A percentile compares a stretch with the other conserved stretches of the same genome.
Conservation (phyloP, 2,113 vertebrate species). For the Orthochromis indermauri region DNA sequence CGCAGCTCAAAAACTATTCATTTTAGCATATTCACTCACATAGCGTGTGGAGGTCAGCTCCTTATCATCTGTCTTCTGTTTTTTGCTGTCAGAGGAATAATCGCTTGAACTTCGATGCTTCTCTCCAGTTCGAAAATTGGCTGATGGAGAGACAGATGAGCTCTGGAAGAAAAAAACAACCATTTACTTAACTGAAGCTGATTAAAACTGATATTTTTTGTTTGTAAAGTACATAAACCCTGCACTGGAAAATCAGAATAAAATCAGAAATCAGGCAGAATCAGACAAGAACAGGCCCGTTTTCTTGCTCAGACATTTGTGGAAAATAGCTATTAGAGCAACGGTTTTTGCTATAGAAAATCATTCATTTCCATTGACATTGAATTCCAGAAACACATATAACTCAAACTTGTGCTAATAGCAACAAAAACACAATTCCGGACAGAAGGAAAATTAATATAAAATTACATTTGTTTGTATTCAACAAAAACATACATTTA, state of each 20-base stretch:
- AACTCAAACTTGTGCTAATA: neutral
- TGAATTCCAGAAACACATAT: neutral
- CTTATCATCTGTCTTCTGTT: conserved; percentile 93
- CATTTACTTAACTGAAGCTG: neutral
- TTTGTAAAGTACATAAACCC: neutral
- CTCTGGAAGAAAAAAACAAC: conserved; percentile 69
- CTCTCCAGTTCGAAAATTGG: conserved; percentile 88
- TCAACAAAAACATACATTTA: neutral
- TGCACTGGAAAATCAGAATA: neutral
- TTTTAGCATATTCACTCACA: conserved; percentile 64
- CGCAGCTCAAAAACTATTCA: neutral
- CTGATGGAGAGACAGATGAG: conserved; percentile 90
- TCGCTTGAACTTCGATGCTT: conserved; percentile 90
- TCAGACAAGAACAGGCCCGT: neutral
- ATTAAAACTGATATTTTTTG: neutral
- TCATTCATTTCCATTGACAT: neutral
- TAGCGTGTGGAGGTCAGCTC: conserved; percentile 84
- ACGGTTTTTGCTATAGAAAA: neutral
- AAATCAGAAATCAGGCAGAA: neutral
- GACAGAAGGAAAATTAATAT: neutral
- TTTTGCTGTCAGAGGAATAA: conserved; percentile 93
- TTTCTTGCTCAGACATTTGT: neutral
- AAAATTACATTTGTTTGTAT: neutral
- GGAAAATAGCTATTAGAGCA: neutral
- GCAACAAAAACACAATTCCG: neutral